Base-by-base conservation (phyloP, 2,797 vertebrate genomes). In the Vireo griseus region DNA sequence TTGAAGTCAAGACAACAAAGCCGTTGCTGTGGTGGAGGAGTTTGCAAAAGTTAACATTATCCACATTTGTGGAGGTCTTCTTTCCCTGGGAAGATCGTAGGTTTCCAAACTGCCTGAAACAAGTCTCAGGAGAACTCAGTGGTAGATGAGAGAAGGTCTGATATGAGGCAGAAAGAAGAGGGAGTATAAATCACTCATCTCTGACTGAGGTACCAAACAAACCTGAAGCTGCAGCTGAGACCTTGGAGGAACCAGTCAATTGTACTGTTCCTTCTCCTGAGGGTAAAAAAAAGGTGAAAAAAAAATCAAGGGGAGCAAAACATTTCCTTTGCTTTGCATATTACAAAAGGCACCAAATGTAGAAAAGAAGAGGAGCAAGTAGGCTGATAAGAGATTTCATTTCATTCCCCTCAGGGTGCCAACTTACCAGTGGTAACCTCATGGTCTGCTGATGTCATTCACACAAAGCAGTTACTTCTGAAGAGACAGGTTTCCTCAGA, bases 361-460 rank as follows among this genome's bases (percentile, higher is more conserved):
- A 86, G 76, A 92, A 95, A 96, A 95, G 92, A 76, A 93, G 79
- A 94, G 69, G 51, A 93, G 74, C 87, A 48, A 93, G 26, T 69
- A 76, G 81, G 74, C 96, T 85, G 90, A 86, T 89, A 91, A 92
- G 93, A 95, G 88, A 85, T 84, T 96, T 97, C 79, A 80, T 97
- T 96, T 97, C 92, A 95, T 95, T 88, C 81, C 92, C 96, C 93
- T 95, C 96, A 95, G 95, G 91, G 95, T 89, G 91, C 92, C 91
- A 37, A 33, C 92, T 92, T 94, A 87, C 94, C 75, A 80, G 83
- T 79, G 84, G 89, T 81, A 93, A 96, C 92, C 96, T 96, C 71
- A 16, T 80, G 95, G 89, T 73, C 58, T 78, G 95, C 96, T 91
- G 84, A 96, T 90, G 86, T 92, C 95, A 97, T 95, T 91, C 44